A percentile compares a stretch with the other conserved stretches of the same genome.
phyloP scores from a whole-genome alignment of 2,888 invertebrate species.

The Perizoma flavofasciatum region DNA sequence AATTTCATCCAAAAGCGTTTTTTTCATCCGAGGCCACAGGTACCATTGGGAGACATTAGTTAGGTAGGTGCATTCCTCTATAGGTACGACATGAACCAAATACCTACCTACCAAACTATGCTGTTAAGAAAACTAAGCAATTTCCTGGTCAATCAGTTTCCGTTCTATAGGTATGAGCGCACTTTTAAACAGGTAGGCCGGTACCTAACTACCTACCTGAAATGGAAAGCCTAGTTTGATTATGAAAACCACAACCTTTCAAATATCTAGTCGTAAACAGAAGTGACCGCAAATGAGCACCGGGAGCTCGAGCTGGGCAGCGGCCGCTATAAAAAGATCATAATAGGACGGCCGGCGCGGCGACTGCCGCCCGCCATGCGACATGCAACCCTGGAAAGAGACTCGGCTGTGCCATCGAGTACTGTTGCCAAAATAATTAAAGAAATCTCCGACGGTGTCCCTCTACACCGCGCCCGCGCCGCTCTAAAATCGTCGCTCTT shows the following conservation, averaged over 20 bases:
- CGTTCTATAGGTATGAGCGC: too few species aligned
- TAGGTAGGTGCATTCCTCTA: too few species aligned
- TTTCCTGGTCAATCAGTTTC: too few species aligned
- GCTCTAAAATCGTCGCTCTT: conserved; percentile 84
- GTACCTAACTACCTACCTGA: too few species aligned
- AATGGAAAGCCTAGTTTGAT: too few species aligned
- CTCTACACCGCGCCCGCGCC: conserved; percentile 85
- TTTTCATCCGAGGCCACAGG: too few species aligned
- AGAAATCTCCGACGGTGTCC: conserved; percentile 86
- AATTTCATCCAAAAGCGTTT: too few species aligned
- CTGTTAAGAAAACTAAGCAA: too few species aligned
- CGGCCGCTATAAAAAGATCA: conserved; percentile 83
- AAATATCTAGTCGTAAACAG: conserved; percentile 54
- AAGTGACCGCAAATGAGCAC: conserved; percentile 58
- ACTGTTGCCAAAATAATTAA: conserved; percentile 91
- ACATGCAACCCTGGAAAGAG: conserved; percentile 84
- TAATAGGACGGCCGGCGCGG: conserved; percentile 75
- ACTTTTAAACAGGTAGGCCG: too few species aligned
- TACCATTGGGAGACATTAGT: too few species aligned
- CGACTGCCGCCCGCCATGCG: conserved; percentile 73
- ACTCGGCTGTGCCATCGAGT: conserved; percentile 82
- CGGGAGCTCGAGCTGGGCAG: conserved; percentile 79
- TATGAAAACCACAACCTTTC: conserved; percentile 46
- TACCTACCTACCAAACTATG: too few species aligned
- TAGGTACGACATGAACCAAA: too few species aligned